Evolutionary conservation across 2,888 invertebrate species (phyloP), one percentile per base, ranked within the genome.

Genomic region (Pollenia angustigena): DNA sequence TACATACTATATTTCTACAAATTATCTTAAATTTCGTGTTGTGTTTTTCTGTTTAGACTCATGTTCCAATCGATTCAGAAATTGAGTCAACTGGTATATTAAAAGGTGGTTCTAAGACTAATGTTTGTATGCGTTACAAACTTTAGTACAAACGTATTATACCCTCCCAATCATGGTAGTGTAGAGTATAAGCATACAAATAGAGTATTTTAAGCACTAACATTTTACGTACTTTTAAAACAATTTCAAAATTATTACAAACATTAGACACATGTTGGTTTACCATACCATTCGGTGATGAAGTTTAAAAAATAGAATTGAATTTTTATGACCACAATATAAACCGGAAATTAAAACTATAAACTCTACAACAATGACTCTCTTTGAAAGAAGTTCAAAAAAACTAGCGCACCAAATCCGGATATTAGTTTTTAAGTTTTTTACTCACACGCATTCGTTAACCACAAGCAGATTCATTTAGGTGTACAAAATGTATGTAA

Each of bases 291-390:
- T 44, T 1, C 48, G 4, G 7, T n/a, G 52, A 23, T 44, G 23
- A 64, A 44, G 2, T 2, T 23, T 12, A 46, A 32, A 46, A 64
- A 40, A 18, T 11, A 18, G 18, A 72, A 78, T 50, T 64, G 9
- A 82, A 64, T 76, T 80, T 80, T 54, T 86, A 66, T 71, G 64
- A 76, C 76, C 72, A 86, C 66, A 83, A 71, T 76, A 81, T 62
- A 50, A 72, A 81, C 40, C 86, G 86, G 83, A 86, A 86, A 83
- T 83, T 86, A 78, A 86, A 86, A 83, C 80, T 74, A 83, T 81
- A 86, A 83, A 76, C 76, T 80, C 16, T 83, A 72, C 42, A 42
- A 60, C 58, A 71, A 78, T 23, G 16, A 62, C 11, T 50, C 18
- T 66, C 18, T 74, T 69, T 44, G 16, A 10, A 32, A 54, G 12